Base-by-base conservation (phyloP, 2,797 vertebrate genomes). In the Falco novaeseelandiae region DNA sequence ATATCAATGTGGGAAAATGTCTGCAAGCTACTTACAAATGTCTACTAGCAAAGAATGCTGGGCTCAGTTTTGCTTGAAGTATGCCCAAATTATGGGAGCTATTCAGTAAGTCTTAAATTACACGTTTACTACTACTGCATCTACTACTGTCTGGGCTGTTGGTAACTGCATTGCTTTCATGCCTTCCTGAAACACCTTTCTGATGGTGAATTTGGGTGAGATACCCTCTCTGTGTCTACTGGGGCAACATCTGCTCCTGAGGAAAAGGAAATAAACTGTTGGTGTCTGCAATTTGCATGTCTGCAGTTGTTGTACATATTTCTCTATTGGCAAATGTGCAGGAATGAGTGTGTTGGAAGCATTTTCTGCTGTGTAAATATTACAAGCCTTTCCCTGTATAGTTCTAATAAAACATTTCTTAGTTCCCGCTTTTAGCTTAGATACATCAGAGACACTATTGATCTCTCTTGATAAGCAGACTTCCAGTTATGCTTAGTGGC, bases 191-290 rank as follows among this genome's bases (percentile, higher is more conserved):
- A 21, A 78, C n/a, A 22, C 12, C 22, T 79, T 40, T 76, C n/a
- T 12, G 62, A 17, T 40, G 27, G 32, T 54, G 51, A 44, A 49
- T 88, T 83, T 80, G 59, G 10, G 25, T 84, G 89, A 66, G 48
- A 40, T 15, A 34, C 32, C 66, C 30, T 59, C 26, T 29, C 38
- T 55, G 32, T 40, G 25, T 55, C n/a, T 3, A 6, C 46, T 8
- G 11, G 16, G 51, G 23, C 59, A 69, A 30, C 0, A 1, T 67
- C 34, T 77, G 0, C 38, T 55, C 36, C 51, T 25, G 34, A 40
- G 25, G 32, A 87, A 66, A 88, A 44, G 44, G 29, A 80, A 55
- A 65, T 52, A 44, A 67, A 29, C 7, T 42, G 26, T 48, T 65
- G 18, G 18, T 36, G 61, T n/a, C 59, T 62, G 42, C 40, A 61